A percentile compares a stretch with the other conserved stretches of the same genome.
Conservation (phyloP, 2,797 vertebrate species). For the Mus spretus region DNA sequence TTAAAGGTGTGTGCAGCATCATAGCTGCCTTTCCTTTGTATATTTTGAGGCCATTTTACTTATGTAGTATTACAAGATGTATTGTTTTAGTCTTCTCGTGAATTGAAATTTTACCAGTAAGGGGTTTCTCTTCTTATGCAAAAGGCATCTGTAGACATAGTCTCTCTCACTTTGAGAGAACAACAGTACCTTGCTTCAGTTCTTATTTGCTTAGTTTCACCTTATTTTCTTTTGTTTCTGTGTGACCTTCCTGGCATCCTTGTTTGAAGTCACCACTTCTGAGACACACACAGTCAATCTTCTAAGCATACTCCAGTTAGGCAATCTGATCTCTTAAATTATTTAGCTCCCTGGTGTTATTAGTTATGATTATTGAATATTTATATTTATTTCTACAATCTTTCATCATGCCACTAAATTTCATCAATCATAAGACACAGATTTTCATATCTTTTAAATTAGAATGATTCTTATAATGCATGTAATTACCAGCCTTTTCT, state of each 20-base stretch:
- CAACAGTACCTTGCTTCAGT: not conserved
- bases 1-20: not conserved
- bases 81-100: not conserved
- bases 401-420: slow-evolving; percentile 12
- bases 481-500: slow-evolving; percentile 2
- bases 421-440: slow-evolving; percentile 5
- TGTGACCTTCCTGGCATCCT: not conserved
- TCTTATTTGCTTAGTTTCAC: not conserved
- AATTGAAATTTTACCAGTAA: slow-evolving; percentile 24
- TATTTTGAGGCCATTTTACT: slow-evolving; percentile 21
- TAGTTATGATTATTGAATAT: slow-evolving; percentile 43
- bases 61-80: not conserved
- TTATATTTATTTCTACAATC: slow-evolving; percentile 43
- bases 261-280: not conserved
- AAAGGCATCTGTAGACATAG: not conserved
- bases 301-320: not conserved
- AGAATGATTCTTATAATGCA: slow-evolving; percentile 4
- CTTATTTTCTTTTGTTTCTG: not conserved
- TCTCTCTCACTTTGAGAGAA: not conserved
- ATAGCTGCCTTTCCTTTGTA: not conserved
- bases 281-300: not conserved
- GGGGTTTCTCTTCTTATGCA: not conserved
- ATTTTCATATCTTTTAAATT: slow-evolving; percentile 64
- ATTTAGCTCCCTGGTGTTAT: slow-evolving; percentile 31
- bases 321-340: slow-evolving; percentile 49